phyloP scores from a whole-genome alignment of 2,888 invertebrate species.

The Torymus aiolomorphi region DNA sequence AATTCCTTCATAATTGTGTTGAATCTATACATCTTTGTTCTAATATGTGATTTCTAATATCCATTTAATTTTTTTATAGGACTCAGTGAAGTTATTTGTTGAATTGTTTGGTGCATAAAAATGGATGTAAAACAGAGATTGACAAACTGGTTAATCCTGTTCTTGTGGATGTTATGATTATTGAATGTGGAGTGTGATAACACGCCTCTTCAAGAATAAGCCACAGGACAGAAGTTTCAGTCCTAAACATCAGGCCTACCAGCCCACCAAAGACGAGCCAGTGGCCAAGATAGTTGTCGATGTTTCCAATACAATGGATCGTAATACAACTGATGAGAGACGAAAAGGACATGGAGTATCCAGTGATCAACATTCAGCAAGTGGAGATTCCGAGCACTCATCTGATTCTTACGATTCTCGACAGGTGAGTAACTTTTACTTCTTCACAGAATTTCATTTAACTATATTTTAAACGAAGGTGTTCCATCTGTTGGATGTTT shows the following conservation, averaged over 20 bases:
- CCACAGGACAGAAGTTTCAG: slow-evolving; percentile 61
- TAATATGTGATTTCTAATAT: neutral
- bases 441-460: no score
- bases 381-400: slow-evolving; percentile 69
- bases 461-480: no score
- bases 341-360: slow-evolving; percentile 66
- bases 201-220: slow-evolving; percentile 72
- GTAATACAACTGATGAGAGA: slow-evolving; percentile 73
- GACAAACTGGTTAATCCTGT: slow-evolving; percentile 42
- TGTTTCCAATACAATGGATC: slow-evolving; percentile 75
- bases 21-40: neutral
- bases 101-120: slow-evolving; percentile 4
- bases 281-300: slow-evolving; percentile 72
- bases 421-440: slow-evolving; percentile 65
- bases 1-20: neutral
- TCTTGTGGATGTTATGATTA: slow-evolving; percentile 59
- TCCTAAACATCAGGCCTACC: slow-evolving; percentile 62
- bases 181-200: slow-evolving; percentile 76
- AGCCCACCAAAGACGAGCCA: slow-evolving; percentile 62
- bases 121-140: slow-evolving; percentile 23
- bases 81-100: slow-evolving; percentile 10
- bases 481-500: no score
- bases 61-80: slow-evolving; percentile 40
- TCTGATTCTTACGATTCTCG: slow-evolving; percentile 71
- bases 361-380: slow-evolving; percentile 61